Evolutionary conservation across 2,113 vertebrate genomes (phyloP).

Genomic region (Dasyurus viverrinus): DNA sequence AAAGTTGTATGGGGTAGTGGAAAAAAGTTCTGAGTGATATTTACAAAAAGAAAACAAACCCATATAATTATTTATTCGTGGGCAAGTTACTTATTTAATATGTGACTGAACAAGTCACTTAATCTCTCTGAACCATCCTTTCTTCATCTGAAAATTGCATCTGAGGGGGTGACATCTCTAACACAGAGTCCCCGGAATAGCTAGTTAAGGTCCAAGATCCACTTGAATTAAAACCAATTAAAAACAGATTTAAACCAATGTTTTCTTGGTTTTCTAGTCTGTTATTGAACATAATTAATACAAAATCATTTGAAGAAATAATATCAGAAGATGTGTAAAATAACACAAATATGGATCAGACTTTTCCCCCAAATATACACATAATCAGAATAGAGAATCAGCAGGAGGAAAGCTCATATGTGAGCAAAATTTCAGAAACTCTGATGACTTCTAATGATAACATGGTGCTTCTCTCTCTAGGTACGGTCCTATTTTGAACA

Average conservation of each 20-base stretch:
- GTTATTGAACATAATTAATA: not conserved
- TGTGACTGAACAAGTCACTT: not conserved
- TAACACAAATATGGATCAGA: not conserved
- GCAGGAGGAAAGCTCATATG: not conserved
- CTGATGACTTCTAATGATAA: not conserved
- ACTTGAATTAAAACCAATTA: not conserved
- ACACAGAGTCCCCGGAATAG: not conserved
- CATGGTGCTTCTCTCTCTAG: not conserved
- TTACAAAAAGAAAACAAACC: not conserved
- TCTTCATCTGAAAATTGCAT: not conserved
- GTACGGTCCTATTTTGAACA: not conserved
- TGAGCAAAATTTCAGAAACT: not conserved
- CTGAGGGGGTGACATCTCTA: not conserved
- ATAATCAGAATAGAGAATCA: not conserved
- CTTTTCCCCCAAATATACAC: not conserved
- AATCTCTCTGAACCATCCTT: not conserved
- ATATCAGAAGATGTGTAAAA: not conserved
- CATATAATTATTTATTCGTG: not conserved
- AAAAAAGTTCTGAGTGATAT: not conserved
- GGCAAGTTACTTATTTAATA: not conserved
- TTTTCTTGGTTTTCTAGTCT: not conserved
- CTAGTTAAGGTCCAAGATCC: not conserved
- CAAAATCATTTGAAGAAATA: not conserved
- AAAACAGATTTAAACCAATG: not conserved
- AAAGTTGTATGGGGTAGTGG: not conserved